Evolutionary conservation across 2,113 vertebrate species (phyloP).

Genomic region (Pardalotus punctatus): DNA sequence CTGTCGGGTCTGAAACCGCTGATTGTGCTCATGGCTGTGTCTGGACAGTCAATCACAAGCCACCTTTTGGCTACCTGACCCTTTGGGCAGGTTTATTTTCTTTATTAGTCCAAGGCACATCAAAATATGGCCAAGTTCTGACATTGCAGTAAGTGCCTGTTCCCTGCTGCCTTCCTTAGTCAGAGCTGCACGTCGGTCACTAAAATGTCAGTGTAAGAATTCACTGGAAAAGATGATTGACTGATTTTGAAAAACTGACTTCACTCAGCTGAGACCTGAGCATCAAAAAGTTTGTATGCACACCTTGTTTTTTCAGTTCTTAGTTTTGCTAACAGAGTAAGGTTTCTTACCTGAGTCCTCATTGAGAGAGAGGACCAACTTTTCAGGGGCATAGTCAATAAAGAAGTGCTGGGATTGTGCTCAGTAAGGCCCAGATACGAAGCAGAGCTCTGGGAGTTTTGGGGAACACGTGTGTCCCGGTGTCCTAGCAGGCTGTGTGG

Average conservation of each 20-base stretch:
- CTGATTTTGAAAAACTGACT: neutral
- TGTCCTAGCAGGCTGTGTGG: neutral
- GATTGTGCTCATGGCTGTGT: neutral
- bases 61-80: neutral
- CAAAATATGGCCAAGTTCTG: neutral
- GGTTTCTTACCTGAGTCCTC: neutral
- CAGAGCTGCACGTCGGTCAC: accelerated
- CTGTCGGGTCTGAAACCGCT: neutral
- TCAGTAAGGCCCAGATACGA: neutral
- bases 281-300: neutral
- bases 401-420: neutral
- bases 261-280: neutral
- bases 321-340: neutral
- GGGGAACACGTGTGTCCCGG: neutral
- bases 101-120: neutral
- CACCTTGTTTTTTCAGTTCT: neutral
- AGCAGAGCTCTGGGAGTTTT: neutral
- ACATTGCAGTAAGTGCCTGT: neutral
- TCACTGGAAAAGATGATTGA: neutral
- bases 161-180: neutral
- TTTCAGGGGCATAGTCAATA: neutral
- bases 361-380: neutral
- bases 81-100: neutral
- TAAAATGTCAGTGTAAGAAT: neutral
- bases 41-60: neutral